A percentile compares a stretch with the other conserved stretches of the same genome.
phyloP scores from a whole-genome alignment of 2,113 vertebrate species.

The Vidua chalybeata region DNA sequence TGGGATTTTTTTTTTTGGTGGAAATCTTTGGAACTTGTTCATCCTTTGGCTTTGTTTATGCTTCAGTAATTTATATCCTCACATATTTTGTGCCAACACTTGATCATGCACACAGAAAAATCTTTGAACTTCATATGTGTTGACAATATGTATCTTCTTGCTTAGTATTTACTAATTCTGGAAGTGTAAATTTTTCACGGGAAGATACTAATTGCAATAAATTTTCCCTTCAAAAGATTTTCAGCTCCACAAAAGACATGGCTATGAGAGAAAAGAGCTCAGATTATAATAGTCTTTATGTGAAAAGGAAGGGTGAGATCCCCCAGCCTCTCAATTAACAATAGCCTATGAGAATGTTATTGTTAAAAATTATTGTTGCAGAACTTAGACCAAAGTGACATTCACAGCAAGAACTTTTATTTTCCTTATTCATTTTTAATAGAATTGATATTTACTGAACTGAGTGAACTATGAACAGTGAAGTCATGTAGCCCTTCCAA shows the following conservation, averaged over 20 bases:
- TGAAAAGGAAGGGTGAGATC: neutral
- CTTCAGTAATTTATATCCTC: neutral
- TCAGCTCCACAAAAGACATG: neutral
- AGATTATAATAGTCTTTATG: neutral
- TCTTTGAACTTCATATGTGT: neutral
- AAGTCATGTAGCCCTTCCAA: neutral
- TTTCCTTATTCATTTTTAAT: neutral
- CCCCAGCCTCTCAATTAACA: neutral
- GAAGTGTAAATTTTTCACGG: neutral
- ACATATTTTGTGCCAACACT: neutral
- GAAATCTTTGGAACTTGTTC: neutral
- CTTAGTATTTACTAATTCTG: neutral
- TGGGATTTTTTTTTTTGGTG: rapidly evolving
- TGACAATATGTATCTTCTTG: neutral
- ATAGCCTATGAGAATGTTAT: neutral
- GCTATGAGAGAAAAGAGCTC: neutral
- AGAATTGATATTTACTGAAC: neutral
- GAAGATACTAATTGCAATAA: neutral
- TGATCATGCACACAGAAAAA: neutral
- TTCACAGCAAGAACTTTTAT: neutral
- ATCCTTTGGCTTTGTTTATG: neutral
- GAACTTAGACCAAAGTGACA: neutral
- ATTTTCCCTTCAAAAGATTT: neutral
- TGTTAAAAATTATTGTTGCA: neutral
- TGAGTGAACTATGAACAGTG: neutral